These are phyloP conservation scores for Trisateles emortualis DNA, from an alignment of 2,888 invertebrate species.

Conservation along the genomic window DNA sequence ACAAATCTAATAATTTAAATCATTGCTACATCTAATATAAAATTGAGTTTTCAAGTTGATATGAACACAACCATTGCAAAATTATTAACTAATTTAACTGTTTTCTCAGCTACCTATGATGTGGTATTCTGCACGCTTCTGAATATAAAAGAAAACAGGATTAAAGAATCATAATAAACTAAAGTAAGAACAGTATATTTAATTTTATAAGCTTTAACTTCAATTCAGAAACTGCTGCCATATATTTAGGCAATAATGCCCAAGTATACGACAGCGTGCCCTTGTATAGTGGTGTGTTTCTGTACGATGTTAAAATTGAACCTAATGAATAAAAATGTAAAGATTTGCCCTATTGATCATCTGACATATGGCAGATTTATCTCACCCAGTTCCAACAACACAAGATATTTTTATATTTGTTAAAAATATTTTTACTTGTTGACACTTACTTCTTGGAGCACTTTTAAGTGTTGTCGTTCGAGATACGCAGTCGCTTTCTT, in stretches of 20 bases:
- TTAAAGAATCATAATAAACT: not conserved
- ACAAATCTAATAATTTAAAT: constrained; percentile 5
- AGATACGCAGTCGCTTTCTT: constrained; percentile 83
- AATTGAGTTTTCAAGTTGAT: constrained; percentile 31
- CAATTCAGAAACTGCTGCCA: no score
- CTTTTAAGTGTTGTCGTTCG: constrained; percentile 80
- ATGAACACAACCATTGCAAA: constrained; percentile 69
- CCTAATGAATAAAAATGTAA: no score
- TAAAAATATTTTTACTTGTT: not conserved
- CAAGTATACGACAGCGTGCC: no score
- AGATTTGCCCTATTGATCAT: no score
- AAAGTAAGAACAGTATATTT: not conserved
- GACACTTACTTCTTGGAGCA: constrained; percentile 76
- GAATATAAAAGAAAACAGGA: constrained; percentile 48
- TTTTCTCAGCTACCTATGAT: constrained; percentile 75
- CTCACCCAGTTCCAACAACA: no score
- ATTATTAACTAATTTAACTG: constrained; percentile 31
- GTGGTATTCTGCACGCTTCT: constrained; percentile 78
- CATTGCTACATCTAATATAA: not conserved
- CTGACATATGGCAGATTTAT: no score
- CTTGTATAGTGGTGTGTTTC: no score
- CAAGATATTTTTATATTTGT: no score
- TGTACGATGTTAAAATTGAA: no score
- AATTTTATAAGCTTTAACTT: no score
- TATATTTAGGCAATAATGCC: no score